A percentile compares a stretch with the other conserved stretches of the same genome.
Conservation (phyloP, 2,797 vertebrate species). For the Chaunax sp. region DNA sequence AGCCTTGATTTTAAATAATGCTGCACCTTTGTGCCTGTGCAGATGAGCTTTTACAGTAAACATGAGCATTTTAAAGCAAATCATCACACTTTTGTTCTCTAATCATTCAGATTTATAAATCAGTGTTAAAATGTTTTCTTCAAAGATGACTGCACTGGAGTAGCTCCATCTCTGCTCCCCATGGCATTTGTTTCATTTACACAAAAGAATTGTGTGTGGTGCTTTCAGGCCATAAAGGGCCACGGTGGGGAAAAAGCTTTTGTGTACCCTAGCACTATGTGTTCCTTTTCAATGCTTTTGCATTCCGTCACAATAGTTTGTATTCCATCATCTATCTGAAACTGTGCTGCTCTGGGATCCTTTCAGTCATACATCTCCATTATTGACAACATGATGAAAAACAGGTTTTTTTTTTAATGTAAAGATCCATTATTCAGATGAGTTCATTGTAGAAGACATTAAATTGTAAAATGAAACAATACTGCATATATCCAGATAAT, state of each 20-base stretch:
- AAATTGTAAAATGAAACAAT: background rate
- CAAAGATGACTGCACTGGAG: background rate
- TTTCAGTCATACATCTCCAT: background rate
- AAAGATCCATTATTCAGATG: background rate
- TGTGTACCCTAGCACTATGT: constrained; percentile 4
- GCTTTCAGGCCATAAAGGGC: background rate
- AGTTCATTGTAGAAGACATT: background rate
- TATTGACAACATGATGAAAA: background rate
- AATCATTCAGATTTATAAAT: background rate
- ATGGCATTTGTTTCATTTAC: background rate
- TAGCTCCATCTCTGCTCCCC: background rate
- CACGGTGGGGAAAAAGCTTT: background rate
- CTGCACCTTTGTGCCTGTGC: constrained; percentile 73
- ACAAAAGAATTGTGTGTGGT: background rate
- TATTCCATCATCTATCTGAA: constrained; percentile 4
- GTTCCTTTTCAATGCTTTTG: constrained; percentile 8
- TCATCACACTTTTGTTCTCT: background rate
- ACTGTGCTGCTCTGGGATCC: constrained; percentile 2
- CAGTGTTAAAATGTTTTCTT: background rate
- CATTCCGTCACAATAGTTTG: constrained; percentile 18
- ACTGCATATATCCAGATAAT: too few relatives aligned
- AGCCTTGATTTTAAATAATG: constrained; percentile 38
- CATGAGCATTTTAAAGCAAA: constrained; percentile 49
- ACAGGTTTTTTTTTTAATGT: background rate
- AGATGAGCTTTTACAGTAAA: constrained; percentile 67